phyloP scores from a whole-genome alignment of 2,888 invertebrate species.

The Sympetrum striolatum region DNA sequence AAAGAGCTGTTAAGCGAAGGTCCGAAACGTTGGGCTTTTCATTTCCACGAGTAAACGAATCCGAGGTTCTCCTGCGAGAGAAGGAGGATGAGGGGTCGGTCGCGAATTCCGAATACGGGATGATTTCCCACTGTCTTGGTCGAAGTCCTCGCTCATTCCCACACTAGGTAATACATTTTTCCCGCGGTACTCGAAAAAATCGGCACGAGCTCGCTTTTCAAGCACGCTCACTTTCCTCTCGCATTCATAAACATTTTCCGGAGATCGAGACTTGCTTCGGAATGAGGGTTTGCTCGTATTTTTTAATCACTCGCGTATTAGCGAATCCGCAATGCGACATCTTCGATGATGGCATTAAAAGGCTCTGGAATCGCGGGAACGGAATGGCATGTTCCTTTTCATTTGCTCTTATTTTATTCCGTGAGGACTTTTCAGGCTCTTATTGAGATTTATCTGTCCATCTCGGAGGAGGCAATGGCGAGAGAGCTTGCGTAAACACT shows the following conservation, averaged over 20 bases:
- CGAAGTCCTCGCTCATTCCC: neutral
- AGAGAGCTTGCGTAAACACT: no score
- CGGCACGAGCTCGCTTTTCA: neutral
- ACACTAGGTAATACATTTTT: neutral
- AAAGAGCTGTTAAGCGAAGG: neutral
- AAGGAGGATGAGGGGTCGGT: neutral
- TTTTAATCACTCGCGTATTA: neutral
- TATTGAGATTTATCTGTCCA: neutral
- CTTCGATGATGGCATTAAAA: neutral
- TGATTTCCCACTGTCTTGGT: neutral
- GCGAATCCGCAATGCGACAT: neutral
- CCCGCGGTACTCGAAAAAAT: neutral
- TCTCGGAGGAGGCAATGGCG: no score
- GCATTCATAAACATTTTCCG: neutral
- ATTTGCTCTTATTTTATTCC: neutral
- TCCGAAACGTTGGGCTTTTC: neutral
- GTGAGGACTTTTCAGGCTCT: neutral
- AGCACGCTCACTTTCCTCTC: neutral
- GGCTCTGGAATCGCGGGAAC: neutral
- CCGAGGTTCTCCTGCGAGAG: neutral
- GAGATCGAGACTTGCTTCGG: neutral
- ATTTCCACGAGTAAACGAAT: neutral
- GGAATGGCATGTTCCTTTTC: neutral
- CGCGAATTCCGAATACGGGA: neutral
- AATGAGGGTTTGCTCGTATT: neutral